Conservation (phyloP, 2,113 vertebrate genomes). For the Actenoides lindsayi region DNA sequence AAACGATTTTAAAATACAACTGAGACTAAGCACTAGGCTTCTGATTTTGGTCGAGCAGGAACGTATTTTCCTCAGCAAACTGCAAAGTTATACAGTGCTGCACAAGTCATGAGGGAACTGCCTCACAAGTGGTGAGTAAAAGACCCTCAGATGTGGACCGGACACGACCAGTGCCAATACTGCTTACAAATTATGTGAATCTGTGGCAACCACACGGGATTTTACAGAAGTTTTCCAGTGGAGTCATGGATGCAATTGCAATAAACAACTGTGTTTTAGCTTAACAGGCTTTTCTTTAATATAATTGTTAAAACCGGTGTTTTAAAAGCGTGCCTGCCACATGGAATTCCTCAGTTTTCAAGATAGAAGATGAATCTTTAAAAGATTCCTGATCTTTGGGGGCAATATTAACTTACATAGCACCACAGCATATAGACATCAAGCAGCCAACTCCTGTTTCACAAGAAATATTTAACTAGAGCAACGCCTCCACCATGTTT, state of each 20-base stretch:
- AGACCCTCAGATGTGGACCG: accelerated
- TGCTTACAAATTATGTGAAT: not conserved
- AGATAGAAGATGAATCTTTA: not conserved
- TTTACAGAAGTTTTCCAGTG: not conserved
- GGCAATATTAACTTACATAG: not conserved
- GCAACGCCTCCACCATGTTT: not conserved
- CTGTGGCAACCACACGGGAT: not conserved
- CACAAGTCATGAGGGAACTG: not conserved
- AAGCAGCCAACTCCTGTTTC: not conserved
- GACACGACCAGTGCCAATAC: not conserved
- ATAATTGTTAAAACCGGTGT: not conserved
- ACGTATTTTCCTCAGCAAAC: not conserved
- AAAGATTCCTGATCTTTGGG: not conserved
- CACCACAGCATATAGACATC: not conserved
- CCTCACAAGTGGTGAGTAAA: not conserved
- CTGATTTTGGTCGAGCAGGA: not conserved
- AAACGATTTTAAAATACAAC: not conserved
- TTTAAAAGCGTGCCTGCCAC: not conserved
- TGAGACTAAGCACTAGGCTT: not conserved
- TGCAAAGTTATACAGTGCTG: not conserved
- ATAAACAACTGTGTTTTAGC: not conserved
- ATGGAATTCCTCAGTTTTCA: not conserved
- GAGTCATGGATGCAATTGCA: not conserved
- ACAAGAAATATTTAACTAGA: not conserved
- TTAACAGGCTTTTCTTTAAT: not conserved